Evolutionary conservation across 2,113 vertebrate genomes (phyloP).

Genomic region (Corythaeola cristata): DNA sequence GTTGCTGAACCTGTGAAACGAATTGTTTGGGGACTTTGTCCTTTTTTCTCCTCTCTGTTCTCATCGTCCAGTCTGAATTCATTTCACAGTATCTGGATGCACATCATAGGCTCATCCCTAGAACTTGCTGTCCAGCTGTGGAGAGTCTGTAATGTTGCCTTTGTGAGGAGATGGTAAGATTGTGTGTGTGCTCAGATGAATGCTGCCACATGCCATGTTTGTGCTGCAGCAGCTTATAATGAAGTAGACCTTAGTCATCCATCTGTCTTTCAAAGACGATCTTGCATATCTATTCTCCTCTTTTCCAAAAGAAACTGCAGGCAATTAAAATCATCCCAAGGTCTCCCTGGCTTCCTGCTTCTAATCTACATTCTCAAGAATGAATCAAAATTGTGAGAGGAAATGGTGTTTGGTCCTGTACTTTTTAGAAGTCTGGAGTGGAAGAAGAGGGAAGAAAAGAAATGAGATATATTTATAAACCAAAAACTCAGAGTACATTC

Average conservation of each 20-base stretch:
- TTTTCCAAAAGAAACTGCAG: neutral
- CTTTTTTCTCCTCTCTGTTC: neutral
- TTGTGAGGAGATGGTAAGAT: neutral
- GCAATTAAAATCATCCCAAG: conserved; percentile 29
- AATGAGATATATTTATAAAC: neutral
- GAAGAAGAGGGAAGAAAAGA: neutral
- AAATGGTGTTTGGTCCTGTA: neutral
- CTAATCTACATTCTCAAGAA: conserved; percentile 25
- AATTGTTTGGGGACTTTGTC: neutral
- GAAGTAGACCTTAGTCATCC: neutral
- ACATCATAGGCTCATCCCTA: neutral
- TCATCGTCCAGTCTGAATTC: neutral
- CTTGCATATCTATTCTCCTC: neutral
- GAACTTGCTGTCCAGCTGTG: neutral
- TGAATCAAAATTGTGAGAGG: neutral
- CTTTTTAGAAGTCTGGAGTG: neutral
- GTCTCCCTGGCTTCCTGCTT: conserved; percentile 19
- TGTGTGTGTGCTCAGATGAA: neutral
- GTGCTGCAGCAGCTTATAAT: neutral
- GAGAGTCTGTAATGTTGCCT: neutral
- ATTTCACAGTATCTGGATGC: neutral
- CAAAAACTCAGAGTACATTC: neutral
- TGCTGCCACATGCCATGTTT: neutral
- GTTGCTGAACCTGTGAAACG: neutral
- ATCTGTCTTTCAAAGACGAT: neutral